phyloP scores from a whole-genome alignment of 2,888 invertebrate genomes.

The Electrophaes corylata region DNA sequence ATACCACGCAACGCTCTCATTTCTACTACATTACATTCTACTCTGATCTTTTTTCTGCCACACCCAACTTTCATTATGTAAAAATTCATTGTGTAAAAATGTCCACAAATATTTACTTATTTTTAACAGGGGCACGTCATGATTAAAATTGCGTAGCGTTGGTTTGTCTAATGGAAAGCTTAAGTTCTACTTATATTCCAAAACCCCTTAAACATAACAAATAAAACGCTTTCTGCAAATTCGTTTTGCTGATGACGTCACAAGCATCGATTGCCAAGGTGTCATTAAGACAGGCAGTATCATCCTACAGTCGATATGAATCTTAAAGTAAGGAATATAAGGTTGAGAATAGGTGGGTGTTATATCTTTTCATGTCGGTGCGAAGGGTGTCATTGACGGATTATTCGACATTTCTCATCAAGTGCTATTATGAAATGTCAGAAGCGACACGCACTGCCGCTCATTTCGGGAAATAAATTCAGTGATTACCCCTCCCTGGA shows the following conservation, averaged over 20 bases:
- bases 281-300: slow-evolving; percentile 47
- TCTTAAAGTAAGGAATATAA: slow-evolving; percentile 10
- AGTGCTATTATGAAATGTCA: slow-evolving; percentile 52
- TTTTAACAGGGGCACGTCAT: too few species aligned
- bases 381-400: slow-evolving; percentile 58
- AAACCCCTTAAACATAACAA: slow-evolving; percentile 15
- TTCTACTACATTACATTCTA: too few species aligned
- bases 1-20: too few species aligned
- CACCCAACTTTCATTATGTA: too few species aligned
- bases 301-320: neutral
- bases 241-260: slow-evolving; percentile 53
- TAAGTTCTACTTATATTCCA: too few species aligned
- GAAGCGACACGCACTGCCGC: slow-evolving; percentile 38
- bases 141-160: too few species aligned
- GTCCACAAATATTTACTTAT: too few species aligned
- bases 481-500: slow-evolving; percentile 34
- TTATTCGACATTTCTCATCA: slow-evolving; percentile 56
- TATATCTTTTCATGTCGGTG: slow-evolving; percentile 7
- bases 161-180: too few species aligned
- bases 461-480: slow-evolving; percentile 38
- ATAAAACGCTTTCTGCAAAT: slow-evolving; percentile 36
- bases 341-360: slow-evolving; percentile 9
- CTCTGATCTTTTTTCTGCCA: too few species aligned
- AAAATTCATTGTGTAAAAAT: too few species aligned
- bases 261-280: slow-evolving; percentile 47